Evolutionary conservation across 2,888 invertebrate genomes (phyloP).

Genomic region (Drosophila formosana): DNA sequence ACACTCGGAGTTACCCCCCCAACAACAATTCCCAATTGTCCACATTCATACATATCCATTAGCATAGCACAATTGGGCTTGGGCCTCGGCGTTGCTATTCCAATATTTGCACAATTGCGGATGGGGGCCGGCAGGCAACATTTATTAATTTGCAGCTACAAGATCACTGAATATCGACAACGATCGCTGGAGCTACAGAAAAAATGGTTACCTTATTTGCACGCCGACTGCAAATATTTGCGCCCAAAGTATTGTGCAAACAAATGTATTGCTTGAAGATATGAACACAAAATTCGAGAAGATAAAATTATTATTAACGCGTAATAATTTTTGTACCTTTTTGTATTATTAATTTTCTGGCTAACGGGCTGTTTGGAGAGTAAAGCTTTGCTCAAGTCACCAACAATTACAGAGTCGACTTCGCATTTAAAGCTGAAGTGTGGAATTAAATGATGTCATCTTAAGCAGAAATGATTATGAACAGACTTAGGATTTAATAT

Average conservation of each 20-base stretch:
- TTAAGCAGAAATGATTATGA: background rate
- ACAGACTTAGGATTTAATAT: background rate
- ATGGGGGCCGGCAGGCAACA: slow-evolving; percentile 39
- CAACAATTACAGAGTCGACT: slow-evolving; percentile 1
- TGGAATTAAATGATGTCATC: slow-evolving; percentile 2
- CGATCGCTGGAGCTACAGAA: slow-evolving; percentile 14
- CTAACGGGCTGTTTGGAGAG: slow-evolving; percentile 23
- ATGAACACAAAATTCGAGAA: slow-evolving; percentile 19
- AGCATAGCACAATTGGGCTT: slow-evolving; percentile 23
- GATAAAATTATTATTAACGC: slow-evolving; percentile 10
- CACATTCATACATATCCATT: slow-evolving; percentile 20
- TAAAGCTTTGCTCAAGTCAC: slow-evolving; percentile 1
- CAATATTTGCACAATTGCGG: slow-evolving; percentile 55
- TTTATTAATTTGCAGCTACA: slow-evolving; percentile 78
- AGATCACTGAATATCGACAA: slow-evolving; percentile 72
- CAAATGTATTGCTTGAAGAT: slow-evolving; percentile 51
- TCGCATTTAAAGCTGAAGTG: background rate
- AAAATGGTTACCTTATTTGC: slow-evolving; percentile 60
- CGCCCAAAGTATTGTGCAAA: slow-evolving; percentile 65
- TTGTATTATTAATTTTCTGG: slow-evolving; percentile 16
- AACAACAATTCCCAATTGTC: background rate
- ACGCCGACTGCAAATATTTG: slow-evolving; percentile 68
- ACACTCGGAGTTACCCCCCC: background rate
- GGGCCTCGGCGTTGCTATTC: slow-evolving; percentile 16
- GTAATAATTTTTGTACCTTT: slow-evolving; percentile 11